A percentile compares a stretch with the other conserved stretches of the same genome.
phyloP scores from a whole-genome alignment of 1,140 invertebrate species.

The Melipona quadrifasciata region DNA sequence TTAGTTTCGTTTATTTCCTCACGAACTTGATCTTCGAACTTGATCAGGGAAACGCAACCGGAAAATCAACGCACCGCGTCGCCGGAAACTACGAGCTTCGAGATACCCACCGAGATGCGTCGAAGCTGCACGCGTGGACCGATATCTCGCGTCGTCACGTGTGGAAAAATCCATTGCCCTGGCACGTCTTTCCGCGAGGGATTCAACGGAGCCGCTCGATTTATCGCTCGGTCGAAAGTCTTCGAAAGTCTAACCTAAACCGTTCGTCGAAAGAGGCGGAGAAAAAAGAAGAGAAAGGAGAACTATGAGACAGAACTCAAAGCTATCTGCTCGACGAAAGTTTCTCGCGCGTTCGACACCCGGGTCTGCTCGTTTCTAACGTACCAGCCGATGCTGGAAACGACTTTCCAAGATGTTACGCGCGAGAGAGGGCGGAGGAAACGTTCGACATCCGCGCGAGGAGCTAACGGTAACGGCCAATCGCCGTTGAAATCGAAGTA shows the following conservation, averaged over 20 bases:
- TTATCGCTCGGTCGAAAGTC: conserved; percentile 20
- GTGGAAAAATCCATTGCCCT: neutral
- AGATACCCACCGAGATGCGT: neutral
- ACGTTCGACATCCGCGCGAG: too few relatives aligned
- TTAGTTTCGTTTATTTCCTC: neutral
- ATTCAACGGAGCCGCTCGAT: conserved; percentile 3
- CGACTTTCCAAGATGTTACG: conserved; percentile 13
- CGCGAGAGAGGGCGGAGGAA: neutral
- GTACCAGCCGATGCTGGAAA: neutral
- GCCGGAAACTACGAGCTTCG: neutral
- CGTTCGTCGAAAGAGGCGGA: neutral
- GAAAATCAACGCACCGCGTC: neutral
- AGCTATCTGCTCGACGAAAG: conserved; percentile 22
- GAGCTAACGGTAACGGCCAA: neutral
- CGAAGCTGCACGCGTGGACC: neutral
- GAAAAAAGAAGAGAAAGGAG: neutral
- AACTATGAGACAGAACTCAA: conserved; percentile 23
- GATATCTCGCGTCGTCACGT: neutral
- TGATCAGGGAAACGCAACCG: neutral
- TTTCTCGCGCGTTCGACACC: conserved; percentile 2
- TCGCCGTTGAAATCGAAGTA: neutral
- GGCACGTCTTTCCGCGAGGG: neutral
- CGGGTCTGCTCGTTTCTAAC: neutral
- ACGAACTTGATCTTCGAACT: too few relatives aligned
- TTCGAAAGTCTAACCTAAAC: too few relatives aligned